Conservation (phyloP, 2,888 invertebrate species). For the Melikaiella ostensackeni region DNA sequence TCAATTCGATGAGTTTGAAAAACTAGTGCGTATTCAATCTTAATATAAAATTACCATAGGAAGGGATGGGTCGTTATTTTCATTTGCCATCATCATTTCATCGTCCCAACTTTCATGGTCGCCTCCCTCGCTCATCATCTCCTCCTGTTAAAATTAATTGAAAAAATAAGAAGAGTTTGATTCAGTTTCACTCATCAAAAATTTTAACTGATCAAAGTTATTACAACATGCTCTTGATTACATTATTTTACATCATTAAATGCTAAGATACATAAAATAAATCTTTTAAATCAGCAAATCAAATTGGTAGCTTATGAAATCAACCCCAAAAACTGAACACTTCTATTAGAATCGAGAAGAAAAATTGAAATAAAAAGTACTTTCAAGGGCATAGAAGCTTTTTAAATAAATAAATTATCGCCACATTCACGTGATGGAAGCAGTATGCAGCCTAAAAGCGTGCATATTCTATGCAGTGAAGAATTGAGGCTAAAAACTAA, state of each 20-base stretch:
- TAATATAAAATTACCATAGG: conserved; percentile 67
- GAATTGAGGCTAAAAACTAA: conserved; percentile 6
- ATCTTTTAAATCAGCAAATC: neutral
- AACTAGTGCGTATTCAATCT: conserved; percentile 37
- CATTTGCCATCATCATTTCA: conserved; percentile 73
- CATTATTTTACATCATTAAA: neutral
- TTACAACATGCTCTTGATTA: too few relatives aligned
- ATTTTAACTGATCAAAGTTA: too few relatives aligned
- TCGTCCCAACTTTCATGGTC: conserved; percentile 76
- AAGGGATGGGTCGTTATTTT: conserved; percentile 70
- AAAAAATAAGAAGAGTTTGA: conserved; percentile 33
- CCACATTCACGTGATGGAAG: conserved; percentile 1
- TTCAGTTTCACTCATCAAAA: too few relatives aligned
- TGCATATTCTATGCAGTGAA: conserved; percentile 34
- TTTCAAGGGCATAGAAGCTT: neutral
- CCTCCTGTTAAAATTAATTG: conserved; percentile 66
- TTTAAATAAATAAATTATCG: neutral
- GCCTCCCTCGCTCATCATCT: conserved; percentile 75
- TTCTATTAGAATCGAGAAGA: neutral
- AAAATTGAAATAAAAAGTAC: neutral
- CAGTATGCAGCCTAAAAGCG: conserved; percentile 49
- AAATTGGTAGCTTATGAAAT: neutral
- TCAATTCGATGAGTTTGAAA: conserved; percentile 1
- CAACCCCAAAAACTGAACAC: neutral
- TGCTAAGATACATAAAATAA: neutral